Percentiles rank a stretch among this genome's conserved stretches.
Conservation (phyloP, 2,888 invertebrate genomes). For the Tenthredo mesomela region DNA sequence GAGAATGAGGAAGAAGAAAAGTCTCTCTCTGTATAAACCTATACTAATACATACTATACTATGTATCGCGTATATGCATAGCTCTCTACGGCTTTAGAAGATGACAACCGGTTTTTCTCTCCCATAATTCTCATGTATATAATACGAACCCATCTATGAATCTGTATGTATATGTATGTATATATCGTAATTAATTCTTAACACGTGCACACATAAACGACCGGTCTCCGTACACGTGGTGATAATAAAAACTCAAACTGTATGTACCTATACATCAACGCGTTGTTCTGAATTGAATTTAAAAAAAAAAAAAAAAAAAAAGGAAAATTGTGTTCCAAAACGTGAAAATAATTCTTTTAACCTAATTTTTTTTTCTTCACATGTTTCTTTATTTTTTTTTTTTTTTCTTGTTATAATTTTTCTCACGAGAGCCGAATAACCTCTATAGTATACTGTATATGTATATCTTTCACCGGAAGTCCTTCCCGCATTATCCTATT, state of each 20-base stretch:
- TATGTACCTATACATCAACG: too few relatives aligned
- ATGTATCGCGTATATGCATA: background rate
- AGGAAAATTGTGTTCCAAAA: background rate
- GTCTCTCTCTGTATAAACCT: background rate
- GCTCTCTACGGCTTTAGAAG: background rate
- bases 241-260: background rate
- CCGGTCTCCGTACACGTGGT: background rate
- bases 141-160: background rate
- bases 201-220: background rate
- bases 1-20: background rate
- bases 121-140: background rate
- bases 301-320: background rate
- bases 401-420: background rate
- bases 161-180: background rate
- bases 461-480: background rate
- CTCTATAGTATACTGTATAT: too few relatives aligned
- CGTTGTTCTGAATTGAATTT: background rate
- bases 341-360: background rate
- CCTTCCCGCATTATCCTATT: background rate
- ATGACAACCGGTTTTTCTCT: background rate
- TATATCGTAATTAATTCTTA: constrained; percentile 13
- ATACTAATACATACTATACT: background rate
- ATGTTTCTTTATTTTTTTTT: background rate
- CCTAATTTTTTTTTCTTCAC: background rate
- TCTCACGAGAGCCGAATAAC: background rate